Evolutionary conservation across 2,797 vertebrate genomes (phyloP).

Genomic region (Bucorvus abyssinicus): DNA sequence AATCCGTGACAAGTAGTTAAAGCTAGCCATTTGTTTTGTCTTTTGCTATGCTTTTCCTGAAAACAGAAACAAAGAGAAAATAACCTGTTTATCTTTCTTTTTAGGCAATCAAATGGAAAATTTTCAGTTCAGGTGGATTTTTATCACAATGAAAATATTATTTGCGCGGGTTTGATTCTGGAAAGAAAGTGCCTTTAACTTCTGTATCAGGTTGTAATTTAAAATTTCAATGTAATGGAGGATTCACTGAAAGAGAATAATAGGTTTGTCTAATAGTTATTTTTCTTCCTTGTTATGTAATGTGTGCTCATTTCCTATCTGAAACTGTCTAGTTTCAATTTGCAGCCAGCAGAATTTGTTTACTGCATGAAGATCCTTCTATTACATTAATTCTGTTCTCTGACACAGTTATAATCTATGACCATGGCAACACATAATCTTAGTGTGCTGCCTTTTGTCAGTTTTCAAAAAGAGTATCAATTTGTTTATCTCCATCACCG

Average conservation of each 20-base stretch:
- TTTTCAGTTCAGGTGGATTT: neutral
- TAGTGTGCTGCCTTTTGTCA: neutral
- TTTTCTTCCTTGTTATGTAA: neutral
- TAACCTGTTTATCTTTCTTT: neutral
- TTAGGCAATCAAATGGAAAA: neutral
- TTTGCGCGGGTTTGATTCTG: neutral
- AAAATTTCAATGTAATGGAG: neutral
- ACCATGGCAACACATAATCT: neutral
- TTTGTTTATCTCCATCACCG: neutral
- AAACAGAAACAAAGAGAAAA: neutral
- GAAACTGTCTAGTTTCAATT: neutral
- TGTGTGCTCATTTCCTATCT: neutral
- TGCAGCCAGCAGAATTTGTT: neutral
- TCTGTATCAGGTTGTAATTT: neutral
- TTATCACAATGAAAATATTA: neutral
- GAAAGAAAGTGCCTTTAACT: neutral
- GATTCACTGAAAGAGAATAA: neutral
- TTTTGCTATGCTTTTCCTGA: neutral
- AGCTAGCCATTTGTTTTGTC: neutral
- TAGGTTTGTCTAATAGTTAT: neutral
- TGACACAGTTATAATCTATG: neutral
- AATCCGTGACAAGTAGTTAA: neutral
- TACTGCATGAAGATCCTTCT: neutral
- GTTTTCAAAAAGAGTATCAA: neutral
- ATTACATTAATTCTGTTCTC: neutral